Evolutionary conservation across 1,140 invertebrate species (phyloP).

Genomic region (Neodiprion virginianus): DNA sequence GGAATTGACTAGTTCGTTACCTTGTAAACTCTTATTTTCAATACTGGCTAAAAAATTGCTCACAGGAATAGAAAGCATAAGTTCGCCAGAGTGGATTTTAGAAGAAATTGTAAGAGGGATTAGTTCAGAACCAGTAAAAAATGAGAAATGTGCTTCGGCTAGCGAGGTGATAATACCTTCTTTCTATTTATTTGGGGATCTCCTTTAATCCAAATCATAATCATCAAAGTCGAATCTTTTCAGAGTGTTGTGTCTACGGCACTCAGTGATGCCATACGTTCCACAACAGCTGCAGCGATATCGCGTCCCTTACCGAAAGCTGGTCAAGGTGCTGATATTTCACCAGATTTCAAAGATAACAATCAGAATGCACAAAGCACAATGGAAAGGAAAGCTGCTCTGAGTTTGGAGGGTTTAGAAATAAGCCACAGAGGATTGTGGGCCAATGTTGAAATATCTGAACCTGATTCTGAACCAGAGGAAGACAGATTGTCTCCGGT

Average conservation of each 20-base stretch:
- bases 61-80: conserved; percentile 40
- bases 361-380: conserved; percentile 10
- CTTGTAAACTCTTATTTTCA: conserved; percentile 67
- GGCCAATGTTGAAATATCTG: conserved; percentile 42
- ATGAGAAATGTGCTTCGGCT: neutral
- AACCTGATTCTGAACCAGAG: conserved; percentile 43
- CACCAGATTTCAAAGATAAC: neutral
- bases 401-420: conserved; percentile 46
- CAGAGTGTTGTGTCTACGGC: conserved; percentile 42
- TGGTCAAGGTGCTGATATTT: neutral
- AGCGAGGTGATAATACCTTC: neutral
- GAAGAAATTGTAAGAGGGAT: conserved; percentile 34
- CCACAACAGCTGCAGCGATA: conserved; percentile 51
- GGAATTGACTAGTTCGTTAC: conserved; percentile 71
- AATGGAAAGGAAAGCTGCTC: conserved; percentile 29
- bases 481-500: conserved; percentile 62
- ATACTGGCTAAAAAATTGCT: conserved; percentile 68
- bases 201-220: neutral
- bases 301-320: conserved; percentile 44
- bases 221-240: conserved; percentile 16
- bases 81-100: conserved; percentile 46
- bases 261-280: conserved; percentile 46
- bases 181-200: neutral
- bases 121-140: conserved; percentile 11
- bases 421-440: conserved; percentile 49